These are phyloP conservation scores for Periophthalmodon schlosseri DNA, from an alignment of 2,113 vertebrate genomes.

Conservation along the genomic window DNA sequence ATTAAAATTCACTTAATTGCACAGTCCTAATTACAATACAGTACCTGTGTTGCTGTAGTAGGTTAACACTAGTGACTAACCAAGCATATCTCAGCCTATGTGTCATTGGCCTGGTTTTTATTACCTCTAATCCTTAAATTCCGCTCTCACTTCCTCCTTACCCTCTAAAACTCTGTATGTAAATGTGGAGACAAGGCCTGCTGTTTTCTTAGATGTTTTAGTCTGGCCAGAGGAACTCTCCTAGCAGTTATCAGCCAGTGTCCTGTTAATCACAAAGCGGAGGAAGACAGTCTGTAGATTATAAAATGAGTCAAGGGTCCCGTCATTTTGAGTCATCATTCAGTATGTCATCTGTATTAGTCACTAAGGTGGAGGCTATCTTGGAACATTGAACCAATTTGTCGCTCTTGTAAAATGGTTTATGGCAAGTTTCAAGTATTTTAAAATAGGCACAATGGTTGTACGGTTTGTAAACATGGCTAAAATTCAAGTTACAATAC, in stretches of 20 bases:
- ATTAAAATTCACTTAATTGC: too few species aligned
- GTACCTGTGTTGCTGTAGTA: not conserved
- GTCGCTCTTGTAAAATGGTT: slow-evolving; percentile 8
- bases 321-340: slow-evolving; percentile 51
- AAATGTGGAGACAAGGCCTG: slow-evolving; percentile 7
- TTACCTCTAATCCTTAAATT: slow-evolving; percentile 28
- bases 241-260: slow-evolving; percentile 7
- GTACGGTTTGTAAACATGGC: too few species aligned
- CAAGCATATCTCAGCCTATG: slow-evolving; percentile 24
- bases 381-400: slow-evolving; percentile 21
- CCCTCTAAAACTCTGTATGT: not conserved
- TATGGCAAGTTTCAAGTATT: not conserved
- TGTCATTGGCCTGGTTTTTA: slow-evolving; percentile 33
- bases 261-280: slow-evolving; percentile 21
- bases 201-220: not conserved
- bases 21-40: not conserved
- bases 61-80: not conserved
- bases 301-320: slow-evolving; percentile 22
- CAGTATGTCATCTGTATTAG: slow-evolving; percentile 6
- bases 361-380: slow-evolving; percentile 19
- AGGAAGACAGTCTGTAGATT: slow-evolving; percentile 25
- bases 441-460: not conserved
- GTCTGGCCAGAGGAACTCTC: slow-evolving; percentile 14
- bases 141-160: not conserved
- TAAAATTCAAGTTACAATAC: too few species aligned